A percentile compares a stretch with the other conserved stretches of the same genome.
phyloP scores from a whole-genome alignment of 2,797 vertebrate genomes.

The Xiphorhynchus erythropygius region DNA sequence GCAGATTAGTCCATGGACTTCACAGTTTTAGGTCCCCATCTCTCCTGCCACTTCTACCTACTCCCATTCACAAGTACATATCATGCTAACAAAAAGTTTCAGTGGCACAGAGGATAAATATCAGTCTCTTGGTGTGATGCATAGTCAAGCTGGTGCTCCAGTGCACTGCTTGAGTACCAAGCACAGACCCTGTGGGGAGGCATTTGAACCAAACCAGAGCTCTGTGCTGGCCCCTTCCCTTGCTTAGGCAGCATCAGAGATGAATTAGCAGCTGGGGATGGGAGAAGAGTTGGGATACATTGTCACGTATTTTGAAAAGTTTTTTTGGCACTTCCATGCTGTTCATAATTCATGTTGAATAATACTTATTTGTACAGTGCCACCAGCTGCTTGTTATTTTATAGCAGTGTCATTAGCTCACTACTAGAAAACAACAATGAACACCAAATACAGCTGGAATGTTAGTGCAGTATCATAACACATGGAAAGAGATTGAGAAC shows the following conservation, averaged over 20 bases:
- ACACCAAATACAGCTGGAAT: slow-evolving; percentile 3
- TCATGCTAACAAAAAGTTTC: not conserved
- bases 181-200: not conserved
- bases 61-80: not conserved
- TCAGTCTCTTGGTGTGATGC: not conserved
- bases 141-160: not conserved
- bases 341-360: slow-evolving; percentile 30
- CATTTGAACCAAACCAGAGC: not conserved
- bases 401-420: not conserved
- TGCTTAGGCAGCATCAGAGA: not conserved
- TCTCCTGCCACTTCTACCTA: not conserved
- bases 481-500: not conserved
- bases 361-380: not conserved
- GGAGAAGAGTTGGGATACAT: not conserved
- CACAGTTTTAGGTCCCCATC: not conserved
- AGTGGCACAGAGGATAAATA: not conserved
- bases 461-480: not conserved
- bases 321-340: not conserved
- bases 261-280: not conserved
- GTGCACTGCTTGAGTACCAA: not conserved
- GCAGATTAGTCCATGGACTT: not conserved
- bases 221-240: not conserved
- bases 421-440: not conserved
- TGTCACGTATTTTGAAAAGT: not conserved
- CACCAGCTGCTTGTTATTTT: slow-evolving; percentile 36